phyloP scores from a whole-genome alignment of 2,888 invertebrate species.

The Halocaridina rubra region DNA sequence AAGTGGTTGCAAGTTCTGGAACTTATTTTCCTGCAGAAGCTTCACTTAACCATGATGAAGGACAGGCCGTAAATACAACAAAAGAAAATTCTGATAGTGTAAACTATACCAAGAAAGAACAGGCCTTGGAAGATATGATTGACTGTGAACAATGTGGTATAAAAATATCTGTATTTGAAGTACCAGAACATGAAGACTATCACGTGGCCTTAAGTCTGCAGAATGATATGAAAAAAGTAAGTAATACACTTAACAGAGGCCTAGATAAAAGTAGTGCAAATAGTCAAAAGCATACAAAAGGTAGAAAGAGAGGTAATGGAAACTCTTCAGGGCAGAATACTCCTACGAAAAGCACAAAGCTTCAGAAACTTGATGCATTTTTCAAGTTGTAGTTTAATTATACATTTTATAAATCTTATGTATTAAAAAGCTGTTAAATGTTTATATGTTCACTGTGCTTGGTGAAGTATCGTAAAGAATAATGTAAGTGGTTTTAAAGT shows the following conservation, averaged over 20 bases:
- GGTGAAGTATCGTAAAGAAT: no score
- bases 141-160: conserved; percentile 79
- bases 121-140: neutral
- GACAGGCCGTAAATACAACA: neutral
- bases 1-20: no score
- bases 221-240: conserved; percentile 10
- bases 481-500: no score
- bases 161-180: conserved; percentile 74
- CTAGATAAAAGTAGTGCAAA: neutral
- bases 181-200: conserved; percentile 83
- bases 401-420: no score
- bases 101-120: neutral
- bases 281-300: neutral
- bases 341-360: neutral
- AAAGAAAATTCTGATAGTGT: conserved; percentile 65
- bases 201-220: conserved; percentile 83
- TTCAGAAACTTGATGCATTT: conserved; percentile 23
- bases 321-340: neutral
- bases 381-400: neutral
- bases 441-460: no score
- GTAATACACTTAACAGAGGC: neutral
- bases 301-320: conserved; percentile 16
- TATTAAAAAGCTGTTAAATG: no score
- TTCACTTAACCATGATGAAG: neutral
- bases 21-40: no score